Evolutionary conservation across 2,797 vertebrate genomes (phyloP).

Genomic region (Thripadectes ignobilis): DNA sequence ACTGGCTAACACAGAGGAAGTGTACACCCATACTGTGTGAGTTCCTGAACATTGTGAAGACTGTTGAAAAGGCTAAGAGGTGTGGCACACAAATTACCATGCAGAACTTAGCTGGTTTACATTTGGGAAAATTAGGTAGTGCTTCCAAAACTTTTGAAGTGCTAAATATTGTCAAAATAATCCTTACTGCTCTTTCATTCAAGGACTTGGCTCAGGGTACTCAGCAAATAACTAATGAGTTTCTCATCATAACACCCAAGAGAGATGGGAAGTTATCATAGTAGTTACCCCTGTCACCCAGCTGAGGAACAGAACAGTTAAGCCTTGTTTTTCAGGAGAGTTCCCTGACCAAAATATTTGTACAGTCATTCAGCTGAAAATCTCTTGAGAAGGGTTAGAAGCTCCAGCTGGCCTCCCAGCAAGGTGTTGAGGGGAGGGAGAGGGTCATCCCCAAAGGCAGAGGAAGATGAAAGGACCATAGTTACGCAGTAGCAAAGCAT

Average conservation of each 20-base stretch:
- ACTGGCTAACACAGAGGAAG: neutral
- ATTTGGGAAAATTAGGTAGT: slow-evolving; percentile 10
- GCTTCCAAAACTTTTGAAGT: slow-evolving; percentile 46
- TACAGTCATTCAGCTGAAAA: neutral
- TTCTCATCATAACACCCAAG: slow-evolving; percentile 38
- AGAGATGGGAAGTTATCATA: slow-evolving; percentile 13
- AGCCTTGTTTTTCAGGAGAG: slow-evolving; percentile 9
- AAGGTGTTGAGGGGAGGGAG: neutral
- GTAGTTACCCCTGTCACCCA: neutral
- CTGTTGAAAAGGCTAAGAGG: neutral
- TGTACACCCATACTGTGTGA: neutral
- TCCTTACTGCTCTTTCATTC: slow-evolving; percentile 27
- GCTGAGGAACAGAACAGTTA: slow-evolving; percentile 9
- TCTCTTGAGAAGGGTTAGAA: neutral
- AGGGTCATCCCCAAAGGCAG: neutral
- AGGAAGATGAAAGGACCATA: neutral
- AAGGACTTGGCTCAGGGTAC: slow-evolving; percentile 29
- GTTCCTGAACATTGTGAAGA: neutral
- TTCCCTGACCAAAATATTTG: slow-evolving; percentile 42
- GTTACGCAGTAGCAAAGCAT: neutral
- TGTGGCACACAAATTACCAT: slow-evolving; percentile 12
- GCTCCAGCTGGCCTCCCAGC: neutral
- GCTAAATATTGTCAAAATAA: slow-evolving; percentile 44
- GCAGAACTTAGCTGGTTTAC: slow-evolving; percentile 15
- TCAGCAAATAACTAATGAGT: slow-evolving; percentile 36